Percentiles rank a stretch among this genome's conserved stretches.
Conservation (phyloP, 2,797 vertebrate genomes). For the Oceanodroma leucorhoa region DNA sequence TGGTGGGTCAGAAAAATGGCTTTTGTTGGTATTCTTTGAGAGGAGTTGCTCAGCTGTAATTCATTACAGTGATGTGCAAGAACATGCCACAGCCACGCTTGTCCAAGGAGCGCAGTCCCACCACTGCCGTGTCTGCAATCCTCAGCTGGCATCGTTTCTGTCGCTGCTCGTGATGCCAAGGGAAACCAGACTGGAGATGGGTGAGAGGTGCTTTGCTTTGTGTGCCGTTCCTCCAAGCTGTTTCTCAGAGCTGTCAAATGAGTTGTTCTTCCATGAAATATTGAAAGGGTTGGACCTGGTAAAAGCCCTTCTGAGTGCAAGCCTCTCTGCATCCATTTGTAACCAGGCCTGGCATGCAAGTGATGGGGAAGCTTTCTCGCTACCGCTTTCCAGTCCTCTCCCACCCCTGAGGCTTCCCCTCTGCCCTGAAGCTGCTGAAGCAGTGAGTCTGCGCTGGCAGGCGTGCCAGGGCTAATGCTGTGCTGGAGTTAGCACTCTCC, state of each 20-base stretch:
- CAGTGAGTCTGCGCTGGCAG: background rate
- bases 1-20: background rate
- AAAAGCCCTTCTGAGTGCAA: background rate
- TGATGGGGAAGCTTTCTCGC: background rate
- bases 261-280: constrained; percentile 4
- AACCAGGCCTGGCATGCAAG: background rate
- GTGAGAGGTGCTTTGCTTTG: background rate
- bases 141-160: background rate
- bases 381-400: background rate
- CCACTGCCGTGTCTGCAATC: background rate
- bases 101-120: background rate
- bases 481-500: background rate
- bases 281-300: background rate
- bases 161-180: background rate
- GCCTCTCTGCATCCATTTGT: background rate
- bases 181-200: background rate
- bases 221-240: background rate
- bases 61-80: background rate
- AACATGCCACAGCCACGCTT: background rate
- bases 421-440: constrained; percentile 2
- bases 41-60: background rate
- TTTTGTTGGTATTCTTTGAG: background rate
- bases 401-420: background rate
- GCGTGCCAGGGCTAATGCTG: background rate
- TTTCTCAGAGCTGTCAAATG: background rate